These are phyloP conservation scores for Synanthedon formicaeformis DNA, from an alignment of 2,888 invertebrate genomes.

Conservation along the genomic window DNA sequence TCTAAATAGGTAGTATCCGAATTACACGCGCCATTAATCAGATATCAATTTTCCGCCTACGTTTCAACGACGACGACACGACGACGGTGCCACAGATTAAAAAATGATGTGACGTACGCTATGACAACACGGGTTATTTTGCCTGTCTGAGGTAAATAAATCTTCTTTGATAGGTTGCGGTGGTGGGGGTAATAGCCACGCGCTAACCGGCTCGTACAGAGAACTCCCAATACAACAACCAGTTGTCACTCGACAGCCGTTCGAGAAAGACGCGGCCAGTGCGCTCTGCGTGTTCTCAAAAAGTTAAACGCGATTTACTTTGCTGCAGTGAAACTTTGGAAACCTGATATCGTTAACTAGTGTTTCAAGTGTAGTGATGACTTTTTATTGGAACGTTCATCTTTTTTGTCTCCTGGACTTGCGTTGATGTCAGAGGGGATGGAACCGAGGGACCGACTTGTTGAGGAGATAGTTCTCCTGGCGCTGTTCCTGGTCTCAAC, in stretches of 20 bases:
- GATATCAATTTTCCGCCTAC: too few relatives aligned
- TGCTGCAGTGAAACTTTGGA: slow-evolving; percentile 34
- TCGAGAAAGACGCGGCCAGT: slow-evolving; percentile 63
- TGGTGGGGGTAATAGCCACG: slow-evolving; percentile 30
- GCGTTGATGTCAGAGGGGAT: slow-evolving; percentile 62
- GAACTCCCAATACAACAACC: slow-evolving; percentile 12
- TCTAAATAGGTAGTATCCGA: too few relatives aligned
- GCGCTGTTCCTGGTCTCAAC: slow-evolving; percentile 75
- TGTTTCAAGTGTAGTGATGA: slow-evolving; percentile 60
- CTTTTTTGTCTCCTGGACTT: slow-evolving; percentile 59
- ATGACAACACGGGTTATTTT: not conserved
- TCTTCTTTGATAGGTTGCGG: too few relatives aligned
- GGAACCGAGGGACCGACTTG: slow-evolving; percentile 57
- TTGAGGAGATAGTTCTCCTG: slow-evolving; percentile 63
- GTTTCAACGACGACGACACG: too few relatives aligned
- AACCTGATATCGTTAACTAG: slow-evolving; percentile 53
- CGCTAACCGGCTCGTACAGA: slow-evolving; percentile 19
- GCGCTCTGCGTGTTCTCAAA: slow-evolving; percentile 59
- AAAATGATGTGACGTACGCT: not conserved
- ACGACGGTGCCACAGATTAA: not conserved
- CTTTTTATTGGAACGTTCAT: slow-evolving; percentile 47
- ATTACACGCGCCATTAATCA: too few relatives aligned
- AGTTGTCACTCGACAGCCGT: slow-evolving; percentile 59
- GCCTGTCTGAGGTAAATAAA: not conserved
- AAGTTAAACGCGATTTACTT: slow-evolving; percentile 61